phyloP scores from a whole-genome alignment of 2,888 invertebrate genomes.

The Peribatodes rhomboidaria region DNA sequence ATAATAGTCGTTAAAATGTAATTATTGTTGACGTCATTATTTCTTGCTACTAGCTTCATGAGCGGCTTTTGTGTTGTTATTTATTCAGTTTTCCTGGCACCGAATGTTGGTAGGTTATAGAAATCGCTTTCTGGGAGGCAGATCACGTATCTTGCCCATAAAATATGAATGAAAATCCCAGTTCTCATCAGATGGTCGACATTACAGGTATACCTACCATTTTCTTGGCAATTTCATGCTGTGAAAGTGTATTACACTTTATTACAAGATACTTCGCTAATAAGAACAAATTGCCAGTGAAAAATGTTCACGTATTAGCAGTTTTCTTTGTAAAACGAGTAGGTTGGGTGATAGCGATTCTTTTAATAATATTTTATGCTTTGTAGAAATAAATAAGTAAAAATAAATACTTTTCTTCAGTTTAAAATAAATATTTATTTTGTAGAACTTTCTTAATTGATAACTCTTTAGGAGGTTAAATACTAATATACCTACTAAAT shows the following conservation, averaged over 20 bases:
- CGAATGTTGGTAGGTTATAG: not conserved
- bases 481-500: no score
- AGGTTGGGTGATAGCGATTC: not conserved
- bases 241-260: constrained; percentile 17
- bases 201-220: constrained; percentile 20
- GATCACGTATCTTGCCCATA: constrained; percentile 24
- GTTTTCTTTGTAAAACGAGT: not conserved
- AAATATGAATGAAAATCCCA: constrained; percentile 24
- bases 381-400: no score
- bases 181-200: constrained; percentile 19
- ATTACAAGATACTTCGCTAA: constrained; percentile 13
- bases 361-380: no score
- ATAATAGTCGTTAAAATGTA: constrained; percentile 35
- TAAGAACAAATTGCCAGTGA: constrained; percentile 2
- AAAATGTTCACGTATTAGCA: not conserved
- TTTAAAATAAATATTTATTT: no score
- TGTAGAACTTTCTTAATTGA: no score
- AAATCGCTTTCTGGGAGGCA: constrained; percentile 4
- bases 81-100: constrained; percentile 8
- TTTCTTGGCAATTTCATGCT: constrained; percentile 26
- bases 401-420: no score
- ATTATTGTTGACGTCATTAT: constrained; percentile 26
- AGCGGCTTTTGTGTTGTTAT: constrained; percentile 20
- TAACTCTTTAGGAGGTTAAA: no score
- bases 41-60: constrained; percentile 13